Evolutionary conservation across 2,888 invertebrate genomes (phyloP).

Genomic region (Tupiocoris notatus): DNA sequence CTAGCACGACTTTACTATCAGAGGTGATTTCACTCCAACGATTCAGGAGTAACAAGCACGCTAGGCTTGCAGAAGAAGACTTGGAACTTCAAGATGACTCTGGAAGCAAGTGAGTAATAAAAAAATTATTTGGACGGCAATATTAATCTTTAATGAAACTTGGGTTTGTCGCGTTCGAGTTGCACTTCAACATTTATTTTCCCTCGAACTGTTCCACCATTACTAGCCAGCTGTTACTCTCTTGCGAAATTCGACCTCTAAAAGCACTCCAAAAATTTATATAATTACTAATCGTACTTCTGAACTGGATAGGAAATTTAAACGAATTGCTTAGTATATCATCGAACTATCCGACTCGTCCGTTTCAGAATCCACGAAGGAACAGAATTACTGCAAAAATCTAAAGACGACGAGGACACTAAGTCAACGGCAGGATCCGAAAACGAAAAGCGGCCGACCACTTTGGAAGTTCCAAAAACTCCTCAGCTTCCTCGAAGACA

Average conservation of each 20-base stretch:
- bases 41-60: conserved; percentile 47
- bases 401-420: conserved; percentile 20
- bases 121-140: background rate
- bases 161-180: no score
- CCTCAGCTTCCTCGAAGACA: conserved; percentile 44
- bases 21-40: conserved; percentile 70
- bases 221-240: no score
- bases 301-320: no score
- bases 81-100: conserved; percentile 35
- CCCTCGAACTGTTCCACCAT: no score
- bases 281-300: no score
- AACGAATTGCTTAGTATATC: background rate
- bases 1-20: conserved; percentile 74
- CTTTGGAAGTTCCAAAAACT: conserved; percentile 45
- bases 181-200: no score
- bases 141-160: background rate
- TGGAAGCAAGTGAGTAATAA: conserved; percentile 7
- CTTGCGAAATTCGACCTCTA: no score
- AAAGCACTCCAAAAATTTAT: no score
- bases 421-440: conserved; percentile 21
- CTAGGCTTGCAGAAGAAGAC: conserved; percentile 47
- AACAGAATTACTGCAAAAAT: background rate
- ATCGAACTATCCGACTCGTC: no score
- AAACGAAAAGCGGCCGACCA: conserved; percentile 44
- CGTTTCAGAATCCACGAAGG: conserved; percentile 27